These are phyloP conservation scores for Pasiphila rectangulata DNA, from an alignment of 2,888 invertebrate species.

Conservation along the genomic window DNA sequence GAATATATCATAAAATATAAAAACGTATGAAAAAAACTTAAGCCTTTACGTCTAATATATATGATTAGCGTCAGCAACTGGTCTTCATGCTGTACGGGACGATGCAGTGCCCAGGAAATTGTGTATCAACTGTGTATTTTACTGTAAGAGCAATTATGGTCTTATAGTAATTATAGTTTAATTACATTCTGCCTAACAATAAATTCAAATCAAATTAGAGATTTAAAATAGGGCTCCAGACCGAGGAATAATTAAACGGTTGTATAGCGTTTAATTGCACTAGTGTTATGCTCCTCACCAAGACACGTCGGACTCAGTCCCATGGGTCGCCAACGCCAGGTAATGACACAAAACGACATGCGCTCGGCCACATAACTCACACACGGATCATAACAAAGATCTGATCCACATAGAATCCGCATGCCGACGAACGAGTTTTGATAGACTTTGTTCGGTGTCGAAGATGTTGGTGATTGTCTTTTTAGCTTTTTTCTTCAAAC, in stretches of 20 bases:
- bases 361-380: conserved; percentile 49
- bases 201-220: too few species aligned
- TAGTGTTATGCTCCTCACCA: conserved; percentile 37
- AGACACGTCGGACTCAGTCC: conserved; percentile 47
- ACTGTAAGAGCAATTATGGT: too few species aligned
- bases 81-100: too few species aligned
- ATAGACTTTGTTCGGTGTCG: conserved; percentile 12
- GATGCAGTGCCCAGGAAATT: too few species aligned
- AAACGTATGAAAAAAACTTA: too few species aligned
- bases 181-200: too few species aligned
- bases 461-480: not conserved
- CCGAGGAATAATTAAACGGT: conserved; percentile 2
- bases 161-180: too few species aligned
- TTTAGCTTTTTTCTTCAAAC: not conserved
- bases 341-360: conserved; percentile 65
- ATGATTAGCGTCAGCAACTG: too few species aligned
- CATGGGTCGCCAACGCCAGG: conserved; percentile 54
- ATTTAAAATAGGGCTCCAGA: too few species aligned
- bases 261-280: conserved; percentile 36
- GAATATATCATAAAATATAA: too few species aligned
- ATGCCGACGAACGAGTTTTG: conserved; percentile 31
- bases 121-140: too few species aligned
- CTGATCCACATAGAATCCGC: conserved; percentile 41
- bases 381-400: conserved; percentile 56
- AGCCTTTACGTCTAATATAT: too few species aligned